Conservation (phyloP, 1,140 invertebrate species). For the Saccostrea cuccullata region DNA sequence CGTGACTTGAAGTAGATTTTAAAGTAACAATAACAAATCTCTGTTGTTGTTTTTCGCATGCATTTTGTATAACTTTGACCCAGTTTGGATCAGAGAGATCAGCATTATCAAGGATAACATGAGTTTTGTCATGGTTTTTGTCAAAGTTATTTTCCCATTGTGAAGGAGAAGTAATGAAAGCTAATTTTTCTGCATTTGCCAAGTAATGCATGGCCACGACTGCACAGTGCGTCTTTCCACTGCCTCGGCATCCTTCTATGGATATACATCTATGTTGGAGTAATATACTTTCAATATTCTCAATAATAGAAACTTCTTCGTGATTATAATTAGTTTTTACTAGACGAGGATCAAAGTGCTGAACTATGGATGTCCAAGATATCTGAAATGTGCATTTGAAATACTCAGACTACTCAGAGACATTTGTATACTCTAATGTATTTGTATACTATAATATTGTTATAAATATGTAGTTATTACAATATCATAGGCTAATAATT, state of each 20-base stretch:
- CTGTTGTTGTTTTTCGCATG: neutral
- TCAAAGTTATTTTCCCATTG: neutral
- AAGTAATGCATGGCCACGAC: neutral
- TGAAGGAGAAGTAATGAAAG: neutral
- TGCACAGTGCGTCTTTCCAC: conserved; percentile 8
- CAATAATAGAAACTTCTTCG: neutral
- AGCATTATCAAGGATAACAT: neutral
- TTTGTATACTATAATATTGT: too few species aligned
- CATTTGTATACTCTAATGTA: too few species aligned
- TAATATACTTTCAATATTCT: neutral
- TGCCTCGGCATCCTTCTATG: neutral
- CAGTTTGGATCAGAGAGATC: neutral
- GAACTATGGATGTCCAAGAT: neutral
- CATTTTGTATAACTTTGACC: neutral
- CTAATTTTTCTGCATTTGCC: neutral
- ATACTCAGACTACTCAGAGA: too few species aligned
- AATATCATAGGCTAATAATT: too few species aligned
- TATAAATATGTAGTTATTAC: too few species aligned
- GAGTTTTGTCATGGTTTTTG: neutral
- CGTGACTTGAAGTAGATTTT: neutral
- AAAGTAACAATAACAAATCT: neutral
- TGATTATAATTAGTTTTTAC: neutral
- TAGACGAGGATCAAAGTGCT: neutral
- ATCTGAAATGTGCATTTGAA: neutral
- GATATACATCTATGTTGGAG: neutral